Conservation (phyloP, 92 coral and sea anemone genomes). For the Palythoa grandiflora region DNA sequence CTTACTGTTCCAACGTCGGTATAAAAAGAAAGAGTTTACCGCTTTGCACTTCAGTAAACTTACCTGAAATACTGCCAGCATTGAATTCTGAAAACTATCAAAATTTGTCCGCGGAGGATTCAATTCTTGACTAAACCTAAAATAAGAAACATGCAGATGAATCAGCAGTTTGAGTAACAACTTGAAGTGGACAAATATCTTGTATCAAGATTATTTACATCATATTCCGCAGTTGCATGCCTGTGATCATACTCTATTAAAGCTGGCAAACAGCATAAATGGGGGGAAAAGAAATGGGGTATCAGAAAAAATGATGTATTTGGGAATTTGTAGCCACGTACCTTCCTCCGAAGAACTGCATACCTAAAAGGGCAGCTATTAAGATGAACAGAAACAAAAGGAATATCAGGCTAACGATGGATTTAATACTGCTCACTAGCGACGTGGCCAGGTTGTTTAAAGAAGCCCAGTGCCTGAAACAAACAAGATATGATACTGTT, state of each 20-base stretch:
- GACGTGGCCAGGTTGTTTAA: conserved; percentile 96
- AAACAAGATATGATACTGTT: neutral
- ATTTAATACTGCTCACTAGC: conserved; percentile 96
- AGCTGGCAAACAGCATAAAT: too few species aligned
- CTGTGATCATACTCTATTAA: too few species aligned
- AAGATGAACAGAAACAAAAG: conserved; percentile 92
- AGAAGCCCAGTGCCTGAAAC: conserved; percentile 88
- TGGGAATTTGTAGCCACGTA: conserved; percentile 44
- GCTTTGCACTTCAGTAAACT: neutral
- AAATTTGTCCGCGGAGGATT: conserved; percentile 84
- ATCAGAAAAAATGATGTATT: too few species aligned
- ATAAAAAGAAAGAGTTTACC: neutral
- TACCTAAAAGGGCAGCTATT: conserved; percentile 93
- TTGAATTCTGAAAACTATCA: conserved; percentile 94
- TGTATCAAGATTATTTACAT: too few species aligned
- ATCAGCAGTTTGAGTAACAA: too few species aligned
- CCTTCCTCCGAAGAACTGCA: conserved; percentile 99
- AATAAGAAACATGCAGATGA: neutral
- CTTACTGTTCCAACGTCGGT: too few species aligned
- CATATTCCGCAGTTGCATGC: too few species aligned
- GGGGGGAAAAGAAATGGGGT: too few species aligned
- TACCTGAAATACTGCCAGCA: conserved; percentile 99
- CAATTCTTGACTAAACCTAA: conserved; percentile 68
- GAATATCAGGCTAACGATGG: conserved; percentile 95
- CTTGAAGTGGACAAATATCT: too few species aligned